Base-by-base conservation (phyloP, 2,888 invertebrate species). In the Parascotia fuliginaria region DNA sequence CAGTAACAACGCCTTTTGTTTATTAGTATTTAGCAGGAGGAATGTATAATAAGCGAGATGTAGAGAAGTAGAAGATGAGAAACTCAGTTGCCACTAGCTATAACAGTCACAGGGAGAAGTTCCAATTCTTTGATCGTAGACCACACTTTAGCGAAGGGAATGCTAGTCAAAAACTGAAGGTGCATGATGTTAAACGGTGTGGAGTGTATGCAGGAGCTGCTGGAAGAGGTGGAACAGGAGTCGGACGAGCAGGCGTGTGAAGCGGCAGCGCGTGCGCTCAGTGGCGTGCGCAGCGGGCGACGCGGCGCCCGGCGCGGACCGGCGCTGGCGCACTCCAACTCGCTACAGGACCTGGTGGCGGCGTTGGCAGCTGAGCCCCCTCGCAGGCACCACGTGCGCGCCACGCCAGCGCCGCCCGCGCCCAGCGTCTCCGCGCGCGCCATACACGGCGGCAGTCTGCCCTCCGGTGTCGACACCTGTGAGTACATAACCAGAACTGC, bases 211-310 rank as follows among this genome's bases (percentile, higher is more conserved):
- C 77, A 96, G 96, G 94, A 96, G 88, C 92, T 96, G 77, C 91
- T 97, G 62, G 94, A 95, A 76, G 94, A 96, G 81, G 96, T 95
- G 62, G 96, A 96, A 83, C 95, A 95, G 75, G 95, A 96, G 83
- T 95, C 95, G 74, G 95, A 96, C 84, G 95, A 96, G 76, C 93
- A 94, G 57, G 93, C 93, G 63, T 90, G 92, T 60, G 86, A 92
- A 63, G 94, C 92, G 59, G 92, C 93, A 43, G 92, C 92, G 62
- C 79, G 92, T 42, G 87, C 85, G 52, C 83, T 90, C 66, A 87
- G 78, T 63, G 77, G 74, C 52, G 71, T 77, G 54, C 79, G 74
- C 58, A 87, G 90, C 45, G 81, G 86, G 61, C 81, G 88, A 52
- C 87, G 89, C 45, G 88, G 77, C 57, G 73, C 76, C 57, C 73